Percentiles rank a stretch among this genome's conserved stretches.
Conservation (phyloP, 2,797 vertebrate species). For the Intellagama lesueurii region DNA sequence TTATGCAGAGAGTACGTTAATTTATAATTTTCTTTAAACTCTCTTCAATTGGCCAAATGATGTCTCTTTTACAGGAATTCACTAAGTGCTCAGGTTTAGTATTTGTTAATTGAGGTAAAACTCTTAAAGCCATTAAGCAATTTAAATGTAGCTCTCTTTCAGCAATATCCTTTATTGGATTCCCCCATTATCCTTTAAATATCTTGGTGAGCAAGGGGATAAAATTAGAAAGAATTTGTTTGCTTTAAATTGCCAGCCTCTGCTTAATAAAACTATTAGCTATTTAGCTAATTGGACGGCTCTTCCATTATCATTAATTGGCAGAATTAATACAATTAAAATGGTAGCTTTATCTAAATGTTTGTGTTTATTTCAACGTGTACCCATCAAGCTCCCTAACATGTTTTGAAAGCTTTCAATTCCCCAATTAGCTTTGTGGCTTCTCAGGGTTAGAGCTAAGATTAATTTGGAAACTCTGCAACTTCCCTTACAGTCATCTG, state of each 20-base stretch:
- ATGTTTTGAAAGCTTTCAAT: slow-evolving; percentile 72
- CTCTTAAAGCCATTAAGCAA: slow-evolving; percentile 80
- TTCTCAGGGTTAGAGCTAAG: slow-evolving; percentile 76
- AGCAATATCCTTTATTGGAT: slow-evolving; percentile 83
- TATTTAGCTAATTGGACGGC: slow-evolving; percentile 85
- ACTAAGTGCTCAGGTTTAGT: slow-evolving; percentile 79
- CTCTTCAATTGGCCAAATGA: slow-evolving; percentile 67
- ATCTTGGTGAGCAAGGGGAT: slow-evolving; percentile 83
- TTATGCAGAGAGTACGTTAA: slow-evolving; percentile 43
- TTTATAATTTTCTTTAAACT: slow-evolving; percentile 61
- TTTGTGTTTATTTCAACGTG: slow-evolving; percentile 78
- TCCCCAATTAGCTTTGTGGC: slow-evolving; percentile 76
- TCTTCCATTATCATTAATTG: slow-evolving; percentile 88
- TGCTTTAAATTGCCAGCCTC: slow-evolving; percentile 85
- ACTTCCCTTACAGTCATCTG: slow-evolving; percentile 60
- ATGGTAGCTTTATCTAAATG: slow-evolving; percentile 80
- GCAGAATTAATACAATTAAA: slow-evolving; percentile 86
- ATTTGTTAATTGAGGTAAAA: slow-evolving; percentile 84
- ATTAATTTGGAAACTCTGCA: slow-evolving; percentile 77
- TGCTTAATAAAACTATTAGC: slow-evolving; percentile 87
- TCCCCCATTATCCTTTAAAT: slow-evolving; percentile 85
- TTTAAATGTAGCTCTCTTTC: slow-evolving; percentile 83
- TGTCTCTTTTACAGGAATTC: slow-evolving; percentile 74
- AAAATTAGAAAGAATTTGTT: slow-evolving; percentile 88
- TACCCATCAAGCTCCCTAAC: slow-evolving; percentile 76